These are phyloP conservation scores for Miichthys miiuy DNA, from an alignment of 2,797 vertebrate species.

Conservation along the genomic window DNA sequence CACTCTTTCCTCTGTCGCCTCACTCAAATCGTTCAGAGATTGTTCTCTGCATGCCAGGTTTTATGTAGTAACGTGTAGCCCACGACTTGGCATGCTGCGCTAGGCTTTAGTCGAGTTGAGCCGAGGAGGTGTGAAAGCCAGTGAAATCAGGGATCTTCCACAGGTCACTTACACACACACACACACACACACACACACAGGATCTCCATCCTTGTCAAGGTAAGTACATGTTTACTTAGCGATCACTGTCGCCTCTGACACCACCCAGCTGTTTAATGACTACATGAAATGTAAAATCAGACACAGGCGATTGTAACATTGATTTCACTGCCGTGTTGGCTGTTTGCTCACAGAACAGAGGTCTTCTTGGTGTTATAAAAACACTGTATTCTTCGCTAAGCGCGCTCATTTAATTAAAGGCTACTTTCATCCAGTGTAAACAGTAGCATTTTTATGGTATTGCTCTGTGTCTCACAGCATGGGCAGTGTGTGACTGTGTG, in stretches of 20 bases:
- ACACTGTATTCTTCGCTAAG: constrained; percentile 11
- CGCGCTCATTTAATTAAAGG: constrained; percentile 44
- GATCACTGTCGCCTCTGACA: constrained; percentile 8
- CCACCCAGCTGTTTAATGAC: constrained; percentile 19
- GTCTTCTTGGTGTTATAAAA: constrained; percentile 52
- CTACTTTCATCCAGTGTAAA: constrained; percentile 49
- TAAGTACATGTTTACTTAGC: constrained; percentile 56
- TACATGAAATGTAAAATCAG: constrained; percentile 46
- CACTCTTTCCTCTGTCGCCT: not conserved
- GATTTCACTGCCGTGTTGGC: constrained; percentile 55
- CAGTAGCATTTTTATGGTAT: constrained; percentile 46
- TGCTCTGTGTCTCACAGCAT: constrained; percentile 16
- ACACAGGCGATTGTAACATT: constrained; percentile 32
- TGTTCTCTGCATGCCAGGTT: not conserved
- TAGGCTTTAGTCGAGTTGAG: constrained; percentile 7
- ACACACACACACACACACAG: constrained; percentile 16
- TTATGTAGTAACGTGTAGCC: constrained; percentile 11
- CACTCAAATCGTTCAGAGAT: constrained; percentile 8
- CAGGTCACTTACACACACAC: constrained; percentile 5
- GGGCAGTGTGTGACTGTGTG: constrained; percentile 14
- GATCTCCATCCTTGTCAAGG: constrained; percentile 64
- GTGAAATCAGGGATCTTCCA: constrained; percentile 25
- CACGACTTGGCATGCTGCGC: constrained; percentile 5
- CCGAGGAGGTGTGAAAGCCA: constrained; percentile 5
- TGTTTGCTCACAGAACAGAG: constrained; percentile 49